These are phyloP conservation scores for Stenodema calcarata DNA, from an alignment of 2,888 invertebrate genomes.

Conservation along the genomic window DNA sequence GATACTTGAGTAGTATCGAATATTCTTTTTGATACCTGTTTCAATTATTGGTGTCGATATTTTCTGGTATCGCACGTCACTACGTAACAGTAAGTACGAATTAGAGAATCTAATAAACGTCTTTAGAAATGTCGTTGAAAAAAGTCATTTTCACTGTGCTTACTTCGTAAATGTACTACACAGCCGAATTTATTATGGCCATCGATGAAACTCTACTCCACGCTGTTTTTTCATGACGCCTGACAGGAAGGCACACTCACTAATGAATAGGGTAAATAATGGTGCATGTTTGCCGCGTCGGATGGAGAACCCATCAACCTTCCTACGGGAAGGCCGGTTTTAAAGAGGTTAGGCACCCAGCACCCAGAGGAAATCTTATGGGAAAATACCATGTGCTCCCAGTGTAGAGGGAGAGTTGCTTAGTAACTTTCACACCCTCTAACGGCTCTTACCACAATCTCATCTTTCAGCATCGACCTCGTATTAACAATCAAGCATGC, in stretches of 20 bases:
- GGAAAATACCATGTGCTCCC: constrained; percentile 11
- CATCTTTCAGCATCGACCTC: neutral
- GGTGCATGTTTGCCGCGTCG: constrained; percentile 4
- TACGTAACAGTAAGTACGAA: too few species aligned
- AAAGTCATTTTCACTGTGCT: too few species aligned
- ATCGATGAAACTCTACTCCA: constrained; percentile 28
- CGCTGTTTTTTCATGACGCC: neutral
- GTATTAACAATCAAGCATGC: neutral
- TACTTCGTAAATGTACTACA: too few species aligned
- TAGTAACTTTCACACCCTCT: neutral
- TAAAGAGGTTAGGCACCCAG: neutral
- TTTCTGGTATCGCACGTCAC: too few species aligned
- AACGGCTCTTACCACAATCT: neutral
- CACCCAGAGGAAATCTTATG: neutral
- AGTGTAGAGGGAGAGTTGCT: neutral
- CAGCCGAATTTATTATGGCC: neutral
- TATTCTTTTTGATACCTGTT: too few species aligned
- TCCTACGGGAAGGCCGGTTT: neutral
- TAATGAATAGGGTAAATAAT: constrained; percentile 33
- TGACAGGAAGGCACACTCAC: constrained; percentile 2
- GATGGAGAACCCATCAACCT: neutral
- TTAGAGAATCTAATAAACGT: too few species aligned
- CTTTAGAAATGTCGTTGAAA: too few species aligned
- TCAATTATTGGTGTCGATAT: too few species aligned
- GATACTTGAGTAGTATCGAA: too few species aligned